Conservation (phyloP, 2,113 vertebrate genomes). For the Lasiurus borealis region DNA sequence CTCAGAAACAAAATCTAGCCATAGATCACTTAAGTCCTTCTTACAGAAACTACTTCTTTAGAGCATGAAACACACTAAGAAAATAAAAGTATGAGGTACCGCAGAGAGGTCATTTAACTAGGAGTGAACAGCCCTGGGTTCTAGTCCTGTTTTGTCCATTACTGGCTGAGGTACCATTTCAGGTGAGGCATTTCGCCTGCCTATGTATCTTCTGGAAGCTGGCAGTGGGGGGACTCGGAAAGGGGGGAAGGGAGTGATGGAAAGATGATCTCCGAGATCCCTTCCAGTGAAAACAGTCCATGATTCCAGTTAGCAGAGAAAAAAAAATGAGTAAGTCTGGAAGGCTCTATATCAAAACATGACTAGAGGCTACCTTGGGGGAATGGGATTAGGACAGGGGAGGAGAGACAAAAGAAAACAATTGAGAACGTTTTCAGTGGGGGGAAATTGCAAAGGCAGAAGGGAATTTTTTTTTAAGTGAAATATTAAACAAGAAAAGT, state of each 20-base stretch:
- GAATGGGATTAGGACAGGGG: slow-evolving; percentile 42
- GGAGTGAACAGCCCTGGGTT: slow-evolving; percentile 2
- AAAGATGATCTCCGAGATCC: slow-evolving; percentile 61
- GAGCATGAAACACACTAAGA: slow-evolving; percentile 9
- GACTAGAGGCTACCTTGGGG: slow-evolving; percentile 32
- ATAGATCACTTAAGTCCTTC: slow-evolving; percentile 7
- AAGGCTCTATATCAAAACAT: slow-evolving; percentile 72
- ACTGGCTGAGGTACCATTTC: neutral
- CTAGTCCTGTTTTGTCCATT: neutral
- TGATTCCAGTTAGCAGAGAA: slow-evolving; percentile 53
- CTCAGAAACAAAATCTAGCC: slow-evolving; percentile 27
- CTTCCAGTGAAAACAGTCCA: slow-evolving; percentile 62
- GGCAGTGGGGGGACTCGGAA: neutral
- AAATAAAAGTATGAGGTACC: neutral
- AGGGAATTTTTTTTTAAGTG: slow-evolving; percentile 58
- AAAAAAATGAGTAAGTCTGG: slow-evolving; percentile 64
- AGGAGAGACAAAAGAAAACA: slow-evolving; percentile 72
- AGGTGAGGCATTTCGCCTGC: neutral
- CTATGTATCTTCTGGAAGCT: slow-evolving; percentile 37
- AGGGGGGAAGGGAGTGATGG: neutral
- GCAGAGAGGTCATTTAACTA: neutral
- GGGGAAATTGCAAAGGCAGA: slow-evolving; percentile 54
- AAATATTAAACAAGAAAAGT: slow-evolving; percentile 62
- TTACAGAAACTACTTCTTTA: slow-evolving; percentile 39
- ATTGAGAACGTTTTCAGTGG: slow-evolving; percentile 40